Percentiles rank a stretch among this genome's conserved stretches.
phyloP scores from a whole-genome alignment of 2,797 vertebrate genomes.

The Phrynocephalus vlangalii region DNA sequence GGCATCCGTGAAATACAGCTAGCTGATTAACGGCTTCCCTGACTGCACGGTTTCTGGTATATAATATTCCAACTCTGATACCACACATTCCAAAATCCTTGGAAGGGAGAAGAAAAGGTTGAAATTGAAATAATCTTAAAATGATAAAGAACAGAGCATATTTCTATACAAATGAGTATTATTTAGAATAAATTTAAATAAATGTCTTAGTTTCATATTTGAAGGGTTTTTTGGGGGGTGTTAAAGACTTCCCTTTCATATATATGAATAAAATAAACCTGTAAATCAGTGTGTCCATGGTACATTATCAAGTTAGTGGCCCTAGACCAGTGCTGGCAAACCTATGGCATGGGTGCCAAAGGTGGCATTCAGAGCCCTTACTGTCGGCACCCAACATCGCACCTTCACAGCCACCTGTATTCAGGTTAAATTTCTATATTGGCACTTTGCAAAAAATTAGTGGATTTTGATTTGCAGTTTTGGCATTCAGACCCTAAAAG shows the following conservation, averaged over 20 bases:
- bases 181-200: not conserved
- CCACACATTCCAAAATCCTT: conserved; percentile 68
- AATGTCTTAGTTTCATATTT: conserved; percentile 3
- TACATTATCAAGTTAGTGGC: not conserved
- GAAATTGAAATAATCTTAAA: not conserved
- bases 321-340: too few species aligned
- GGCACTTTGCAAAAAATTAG: too few species aligned
- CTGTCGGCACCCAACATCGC: too few species aligned
- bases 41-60: conserved; percentile 54
- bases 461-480: too few species aligned
- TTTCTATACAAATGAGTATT: conserved; percentile 7
- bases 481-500: too few species aligned
- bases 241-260: not conserved
- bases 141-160: not conserved
- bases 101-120: not conserved
- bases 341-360: too few species aligned
- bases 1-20: conserved; percentile 59
- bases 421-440: too few species aligned
- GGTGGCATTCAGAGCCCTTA: too few species aligned
- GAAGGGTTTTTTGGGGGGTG: not conserved
- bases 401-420: too few species aligned
- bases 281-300: not conserved
- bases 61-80: conserved; percentile 56
- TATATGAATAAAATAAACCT: not conserved
- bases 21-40: conserved; percentile 52